Evolutionary conservation across 2,113 vertebrate species (phyloP).

Genomic region (Tylochromis polylepis): DNA sequence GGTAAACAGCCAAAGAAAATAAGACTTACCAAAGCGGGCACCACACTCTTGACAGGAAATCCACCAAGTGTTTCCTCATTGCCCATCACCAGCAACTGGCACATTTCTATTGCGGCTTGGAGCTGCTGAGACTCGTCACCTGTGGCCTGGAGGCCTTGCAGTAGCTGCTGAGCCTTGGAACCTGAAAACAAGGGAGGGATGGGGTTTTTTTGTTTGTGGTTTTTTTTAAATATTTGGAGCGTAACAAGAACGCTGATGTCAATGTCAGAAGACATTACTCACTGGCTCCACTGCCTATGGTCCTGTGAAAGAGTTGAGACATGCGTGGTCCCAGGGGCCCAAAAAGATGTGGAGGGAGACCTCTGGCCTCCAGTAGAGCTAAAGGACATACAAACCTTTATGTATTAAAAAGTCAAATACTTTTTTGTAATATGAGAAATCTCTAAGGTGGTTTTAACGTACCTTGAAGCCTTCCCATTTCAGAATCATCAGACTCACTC

Average conservation of each 20-base stretch:
- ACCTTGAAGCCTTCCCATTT: slow-evolving; percentile 99
- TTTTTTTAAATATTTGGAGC: background rate
- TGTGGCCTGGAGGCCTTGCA: slow-evolving; percentile 96
- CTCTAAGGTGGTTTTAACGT: slow-evolving; percentile 3
- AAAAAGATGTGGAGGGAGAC: slow-evolving; percentile 98
- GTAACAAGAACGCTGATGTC: background rate
- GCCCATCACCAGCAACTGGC: slow-evolving; percentile 97
- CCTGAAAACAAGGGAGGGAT: slow-evolving; percentile 61
- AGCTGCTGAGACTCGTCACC: slow-evolving; percentile 96
- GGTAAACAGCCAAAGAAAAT: background rate
- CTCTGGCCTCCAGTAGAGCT: slow-evolving; percentile 96
- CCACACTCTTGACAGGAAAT: slow-evolving; percentile 97
- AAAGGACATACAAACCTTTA: background rate
- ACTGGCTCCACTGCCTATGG: slow-evolving; percentile 99
- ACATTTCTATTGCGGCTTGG: slow-evolving; percentile 98
- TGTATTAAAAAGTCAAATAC: background rate
- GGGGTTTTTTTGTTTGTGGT: too few species aligned
- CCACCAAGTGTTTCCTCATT: slow-evolving; percentile 98
- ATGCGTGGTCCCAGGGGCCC: slow-evolving; percentile 97
- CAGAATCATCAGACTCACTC: slow-evolving; percentile 98
- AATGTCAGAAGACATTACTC: slow-evolving; percentile 55
- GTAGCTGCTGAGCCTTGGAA: slow-evolving; percentile 97
- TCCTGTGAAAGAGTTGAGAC: slow-evolving; percentile 99
- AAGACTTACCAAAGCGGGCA: slow-evolving; percentile 91
- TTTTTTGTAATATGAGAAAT: background rate